Evolutionary conservation across 2,888 invertebrate species (phyloP).

Genomic region (Epinotia bilunana): DNA sequence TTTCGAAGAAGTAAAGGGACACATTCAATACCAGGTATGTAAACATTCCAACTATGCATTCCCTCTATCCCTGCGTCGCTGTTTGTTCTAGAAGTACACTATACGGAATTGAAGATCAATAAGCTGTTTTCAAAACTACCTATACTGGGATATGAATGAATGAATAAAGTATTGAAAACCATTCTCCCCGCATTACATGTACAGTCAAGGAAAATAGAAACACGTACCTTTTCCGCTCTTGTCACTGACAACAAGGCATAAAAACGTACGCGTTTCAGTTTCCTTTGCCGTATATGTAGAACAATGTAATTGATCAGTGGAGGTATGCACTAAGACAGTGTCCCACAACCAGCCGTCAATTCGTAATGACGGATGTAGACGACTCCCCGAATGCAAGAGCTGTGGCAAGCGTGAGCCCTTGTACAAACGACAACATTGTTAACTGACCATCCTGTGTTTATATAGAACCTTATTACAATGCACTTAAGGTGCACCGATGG

Average conservation of each 20-base stretch:
- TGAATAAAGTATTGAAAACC: not conserved
- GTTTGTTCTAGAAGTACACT: not conserved
- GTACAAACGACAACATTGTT: no score
- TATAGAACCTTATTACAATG: no score
- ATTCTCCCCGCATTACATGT: no score
- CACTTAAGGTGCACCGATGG: no score
- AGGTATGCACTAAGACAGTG: not conserved
- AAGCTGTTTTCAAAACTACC: not conserved
- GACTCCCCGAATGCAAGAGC: not conserved
- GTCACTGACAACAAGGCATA: no score
- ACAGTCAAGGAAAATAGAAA: no score
- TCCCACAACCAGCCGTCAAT: not conserved
- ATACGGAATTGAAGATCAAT: not conserved
- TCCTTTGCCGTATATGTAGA: not conserved
- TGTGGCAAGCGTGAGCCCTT: not conserved
- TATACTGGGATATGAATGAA: not conserved
- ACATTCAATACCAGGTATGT: slow-evolving; percentile 6
- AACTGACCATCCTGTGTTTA: no score
- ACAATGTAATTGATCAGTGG: not conserved
- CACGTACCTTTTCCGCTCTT: no score
- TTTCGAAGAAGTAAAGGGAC: not conserved
- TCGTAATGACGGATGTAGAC: not conserved
- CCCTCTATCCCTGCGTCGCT: not conserved
- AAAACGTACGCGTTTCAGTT: no score
- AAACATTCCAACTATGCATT: slow-evolving; percentile 22